These are phyloP conservation scores for Neotoma lepida DNA, from an alignment of 2,113 vertebrate genomes.

Conservation along the genomic window DNA sequence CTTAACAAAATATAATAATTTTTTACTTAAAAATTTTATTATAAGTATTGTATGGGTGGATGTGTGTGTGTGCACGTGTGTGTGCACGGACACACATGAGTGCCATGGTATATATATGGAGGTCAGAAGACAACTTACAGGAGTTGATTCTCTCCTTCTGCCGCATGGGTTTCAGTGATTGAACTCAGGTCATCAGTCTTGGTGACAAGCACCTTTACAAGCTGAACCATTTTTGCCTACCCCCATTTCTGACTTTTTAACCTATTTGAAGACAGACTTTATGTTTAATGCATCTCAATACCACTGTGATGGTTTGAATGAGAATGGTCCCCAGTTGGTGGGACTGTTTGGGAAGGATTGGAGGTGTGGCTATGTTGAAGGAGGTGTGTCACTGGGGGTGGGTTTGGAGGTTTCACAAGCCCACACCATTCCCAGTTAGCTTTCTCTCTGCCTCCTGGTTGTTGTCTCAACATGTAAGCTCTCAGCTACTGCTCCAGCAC, in stretches of 20 bases:
- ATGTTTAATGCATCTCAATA: not conserved
- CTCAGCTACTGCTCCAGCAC: not conserved
- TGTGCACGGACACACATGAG: not conserved
- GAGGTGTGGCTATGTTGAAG: not conserved
- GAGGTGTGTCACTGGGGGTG: no score
- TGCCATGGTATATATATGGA: not conserved
- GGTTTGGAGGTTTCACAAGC: not conserved
- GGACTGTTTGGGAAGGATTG: not conserved
- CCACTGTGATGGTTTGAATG: not conserved
- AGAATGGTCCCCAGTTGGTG: not conserved
- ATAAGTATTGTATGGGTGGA: not conserved
- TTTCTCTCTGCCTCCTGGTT: not conserved
- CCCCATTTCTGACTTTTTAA: slow-evolving; percentile 51
- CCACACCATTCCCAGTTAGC: not conserved
- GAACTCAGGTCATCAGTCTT: not conserved
- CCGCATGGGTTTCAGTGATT: not conserved
- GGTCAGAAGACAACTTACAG: not conserved
- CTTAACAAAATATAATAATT: slow-evolving; percentile 38
- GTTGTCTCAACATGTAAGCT: no score
- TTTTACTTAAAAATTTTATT: not conserved
- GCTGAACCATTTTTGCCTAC: not conserved
- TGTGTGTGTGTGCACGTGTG: not conserved
- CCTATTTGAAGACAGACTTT: slow-evolving; percentile 8
- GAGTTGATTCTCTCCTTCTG: not conserved
- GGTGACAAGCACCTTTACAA: not conserved